A percentile compares a stretch with the other conserved stretches of the same genome.
Conservation (phyloP, 2,888 invertebrate species). For the Chrysolina americana region DNA sequence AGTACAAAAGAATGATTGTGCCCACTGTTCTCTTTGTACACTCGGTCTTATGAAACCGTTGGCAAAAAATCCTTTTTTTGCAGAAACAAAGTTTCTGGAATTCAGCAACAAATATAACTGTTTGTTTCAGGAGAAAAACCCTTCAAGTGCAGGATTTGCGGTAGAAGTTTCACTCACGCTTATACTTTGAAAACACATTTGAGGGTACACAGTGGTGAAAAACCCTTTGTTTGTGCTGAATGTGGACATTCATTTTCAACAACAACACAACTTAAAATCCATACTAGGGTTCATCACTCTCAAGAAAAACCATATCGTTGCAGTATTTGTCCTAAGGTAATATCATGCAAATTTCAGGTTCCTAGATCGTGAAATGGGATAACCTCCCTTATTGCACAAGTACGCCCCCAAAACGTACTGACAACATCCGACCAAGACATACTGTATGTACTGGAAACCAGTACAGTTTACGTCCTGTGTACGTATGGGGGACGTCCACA, state of each 20-base stretch:
- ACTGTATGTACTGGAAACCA: too few species aligned
- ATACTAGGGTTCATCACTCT: conserved; percentile 58
- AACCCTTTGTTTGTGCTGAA: conserved; percentile 58
- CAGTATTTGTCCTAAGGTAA: conserved; percentile 57
- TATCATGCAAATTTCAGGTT: background rate
- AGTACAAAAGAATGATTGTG: too few species aligned
- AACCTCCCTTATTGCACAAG: too few species aligned
- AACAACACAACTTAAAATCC: conserved; percentile 58
- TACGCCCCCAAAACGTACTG: too few species aligned
- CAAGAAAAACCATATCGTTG: conserved; percentile 60
- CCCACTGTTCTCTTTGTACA: too few species aligned
- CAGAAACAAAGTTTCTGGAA: too few species aligned
- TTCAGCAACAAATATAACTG: background rate
- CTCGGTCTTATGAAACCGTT: too few species aligned
- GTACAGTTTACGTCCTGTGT: too few species aligned
- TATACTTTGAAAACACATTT: conserved; percentile 58
- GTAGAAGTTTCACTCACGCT: conserved; percentile 58
- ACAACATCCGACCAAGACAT: too few species aligned
- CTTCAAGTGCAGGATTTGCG: conserved; percentile 56
- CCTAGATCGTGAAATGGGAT: too few species aligned
- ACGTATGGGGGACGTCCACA: too few species aligned
- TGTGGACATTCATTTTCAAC: conserved; percentile 59
- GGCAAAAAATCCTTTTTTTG: too few species aligned
- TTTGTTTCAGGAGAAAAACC: conserved; percentile 55
- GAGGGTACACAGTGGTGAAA: conserved; percentile 58